Evolutionary conservation across 2,888 invertebrate genomes (phyloP).

Genomic region (Apodemia mormo): DNA sequence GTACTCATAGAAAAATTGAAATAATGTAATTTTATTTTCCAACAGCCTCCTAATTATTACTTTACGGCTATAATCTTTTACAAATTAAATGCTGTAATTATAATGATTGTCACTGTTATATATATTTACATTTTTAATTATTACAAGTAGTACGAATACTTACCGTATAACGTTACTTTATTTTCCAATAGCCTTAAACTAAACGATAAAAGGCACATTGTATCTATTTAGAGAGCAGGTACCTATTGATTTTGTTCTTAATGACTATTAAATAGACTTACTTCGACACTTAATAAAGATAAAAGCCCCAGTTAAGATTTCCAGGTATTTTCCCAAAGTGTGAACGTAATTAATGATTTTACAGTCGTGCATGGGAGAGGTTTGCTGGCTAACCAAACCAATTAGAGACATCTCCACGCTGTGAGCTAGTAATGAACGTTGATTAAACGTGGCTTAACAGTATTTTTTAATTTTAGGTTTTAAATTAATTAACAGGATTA

Average conservation of each 20-base stretch:
- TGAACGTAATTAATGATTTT: constrained; percentile 12
- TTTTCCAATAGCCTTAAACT: no score
- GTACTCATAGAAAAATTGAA: no score
- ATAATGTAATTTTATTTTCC: no score
- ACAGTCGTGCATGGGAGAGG: constrained; percentile 4
- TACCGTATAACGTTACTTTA: no score
- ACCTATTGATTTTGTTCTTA: not conserved
- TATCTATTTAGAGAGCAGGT: not conserved
- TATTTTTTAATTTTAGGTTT: not conserved
- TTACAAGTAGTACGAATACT: no score
- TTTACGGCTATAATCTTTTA: no score
- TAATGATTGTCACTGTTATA: no score
- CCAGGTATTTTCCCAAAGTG: constrained; percentile 12
- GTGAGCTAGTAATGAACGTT: not conserved
- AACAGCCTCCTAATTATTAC: no score
- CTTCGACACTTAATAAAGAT: not conserved
- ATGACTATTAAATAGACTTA: not conserved
- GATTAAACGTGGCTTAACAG: not conserved
- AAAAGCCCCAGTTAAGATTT: not conserved
- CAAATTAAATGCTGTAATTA: no score
- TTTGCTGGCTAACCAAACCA: constrained; percentile 15
- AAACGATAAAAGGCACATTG: not conserved
- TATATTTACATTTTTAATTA: no score
- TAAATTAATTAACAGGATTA: no score
- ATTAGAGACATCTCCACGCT: constrained; percentile 7